phyloP scores from a whole-genome alignment of 2,113 vertebrate species.

The Ammodytes dubius region DNA sequence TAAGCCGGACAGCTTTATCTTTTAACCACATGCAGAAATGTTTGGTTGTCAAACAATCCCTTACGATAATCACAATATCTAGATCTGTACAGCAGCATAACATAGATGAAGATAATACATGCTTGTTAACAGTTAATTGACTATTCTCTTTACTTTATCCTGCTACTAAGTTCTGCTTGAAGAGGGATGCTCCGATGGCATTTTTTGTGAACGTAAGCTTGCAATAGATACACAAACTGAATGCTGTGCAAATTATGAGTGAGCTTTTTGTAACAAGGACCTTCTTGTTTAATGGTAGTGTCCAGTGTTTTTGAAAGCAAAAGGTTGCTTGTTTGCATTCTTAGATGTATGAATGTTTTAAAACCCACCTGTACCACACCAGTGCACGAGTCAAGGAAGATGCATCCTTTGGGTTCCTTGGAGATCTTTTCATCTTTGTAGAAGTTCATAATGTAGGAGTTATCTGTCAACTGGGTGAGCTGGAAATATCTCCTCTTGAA shows the following conservation, averaged over 20 bases:
- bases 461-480: conserved; percentile 96
- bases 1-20: background rate
- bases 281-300: background rate
- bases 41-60: background rate
- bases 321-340: too few species aligned
- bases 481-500: conserved; percentile 99
- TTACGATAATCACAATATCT: background rate
- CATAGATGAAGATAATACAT: background rate
- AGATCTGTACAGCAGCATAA: background rate
- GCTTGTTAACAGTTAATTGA: background rate
- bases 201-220: background rate
- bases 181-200: background rate
- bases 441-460: conserved; percentile 99
- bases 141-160: background rate
- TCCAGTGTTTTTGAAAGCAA: background rate
- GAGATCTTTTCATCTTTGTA: conserved; percentile 99
- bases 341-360: background rate
- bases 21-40: background rate
- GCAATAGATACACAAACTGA: background rate
- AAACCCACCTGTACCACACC: conserved; percentile 94
- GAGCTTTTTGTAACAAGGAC: background rate
- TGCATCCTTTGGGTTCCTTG: conserved; percentile 98
- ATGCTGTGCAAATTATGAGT: background rate
- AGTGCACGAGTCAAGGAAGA: conserved; percentile 98
- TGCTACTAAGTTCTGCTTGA: background rate